Percentiles rank a stretch among this genome's conserved stretches.
Conservation (phyloP, 2,888 invertebrate species). For the Drosophila kambysellisi region DNA sequence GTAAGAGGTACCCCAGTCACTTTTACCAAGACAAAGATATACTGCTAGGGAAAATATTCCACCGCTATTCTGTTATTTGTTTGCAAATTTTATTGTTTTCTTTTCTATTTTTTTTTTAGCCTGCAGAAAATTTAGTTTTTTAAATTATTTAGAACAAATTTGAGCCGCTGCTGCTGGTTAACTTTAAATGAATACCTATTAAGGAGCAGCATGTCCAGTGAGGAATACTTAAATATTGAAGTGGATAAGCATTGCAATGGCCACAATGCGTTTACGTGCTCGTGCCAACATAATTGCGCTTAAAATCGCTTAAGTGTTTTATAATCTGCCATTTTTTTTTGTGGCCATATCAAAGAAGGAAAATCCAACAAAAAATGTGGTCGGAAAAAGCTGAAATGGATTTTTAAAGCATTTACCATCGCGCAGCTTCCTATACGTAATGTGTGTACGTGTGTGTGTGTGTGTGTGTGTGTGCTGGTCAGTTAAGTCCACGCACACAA, state of each 20-base stretch:
- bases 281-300: conserved; percentile 77
- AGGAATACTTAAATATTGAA: conserved; percentile 61
- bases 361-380: conserved; percentile 26
- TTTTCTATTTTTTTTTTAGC: conserved; percentile 16
- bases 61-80: conserved; percentile 26
- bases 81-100: conserved; percentile 12
- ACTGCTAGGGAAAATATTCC: conserved; percentile 5
- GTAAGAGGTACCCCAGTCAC: not conserved
- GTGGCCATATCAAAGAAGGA: conserved; percentile 63
- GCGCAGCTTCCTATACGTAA: conserved; percentile 39
- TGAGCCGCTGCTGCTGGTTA: conserved; percentile 17
- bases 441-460: conserved; percentile 18
- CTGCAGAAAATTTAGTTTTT: conserved; percentile 45
- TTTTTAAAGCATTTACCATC: conserved; percentile 70
- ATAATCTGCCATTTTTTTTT: conserved; percentile 71
- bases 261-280: conserved; percentile 66
- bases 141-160: conserved; percentile 60
- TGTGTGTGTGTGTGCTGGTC: conserved; percentile 38
- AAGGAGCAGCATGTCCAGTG: conserved; percentile 46
- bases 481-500: conserved; percentile 62
- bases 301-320: conserved; percentile 80
- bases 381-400: conserved; percentile 65
- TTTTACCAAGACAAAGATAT: not conserved
- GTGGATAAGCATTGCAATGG: conserved; percentile 44
- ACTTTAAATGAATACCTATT: conserved; percentile 71